Base-by-base conservation (phyloP, 2,797 vertebrate genomes). In the Sebastes cheni region DNA sequence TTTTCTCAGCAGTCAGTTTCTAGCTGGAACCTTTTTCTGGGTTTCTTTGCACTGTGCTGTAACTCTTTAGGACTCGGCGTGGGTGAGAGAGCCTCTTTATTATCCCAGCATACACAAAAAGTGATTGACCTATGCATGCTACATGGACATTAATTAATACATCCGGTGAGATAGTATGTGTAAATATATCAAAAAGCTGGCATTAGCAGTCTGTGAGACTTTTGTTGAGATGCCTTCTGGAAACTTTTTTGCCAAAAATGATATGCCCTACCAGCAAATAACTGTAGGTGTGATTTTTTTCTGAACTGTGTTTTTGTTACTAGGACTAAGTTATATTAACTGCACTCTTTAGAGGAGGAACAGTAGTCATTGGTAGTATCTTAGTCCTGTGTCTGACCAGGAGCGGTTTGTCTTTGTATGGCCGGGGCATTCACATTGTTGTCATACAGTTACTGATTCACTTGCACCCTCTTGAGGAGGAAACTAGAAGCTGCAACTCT, bases 81-180 rank as follows among this genome's bases (percentile, higher is more conserved):
- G 58, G 85, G 72, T 77, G 86, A 85, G 80, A 74, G 80, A 74
- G 58, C 84, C 62, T 64, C 60, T 75, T 72, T 50, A 72, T 85
- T 65, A 82, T 84, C 86, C 83, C 90, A 85, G 80, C 82, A 29
- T 81, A 86, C 84, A 87, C 80, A 77, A 74, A 72, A 88, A 87
- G 75, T 67, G 85, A 88, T 86, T 76, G 89, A 95, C 93, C 95
- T 96, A 95, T 95, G 96, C 96, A 96, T 96, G 96, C 94, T 95
- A 92, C 93, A 94, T 92, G 91, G 91, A 96, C 89, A 89, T 88
- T 82, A 84, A 91, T 85, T 77, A 85, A 80, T 80, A 93, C 92
- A 93, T 89, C 89, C 50, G 56, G 94, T 67, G 69, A 89, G 90
- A 86, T 81, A 27, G 90, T 86, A n/a, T 82, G 66, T 94, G 91